Evolutionary conservation across 2,888 invertebrate species (phyloP).

Genomic region (Nomada goodeniana): DNA sequence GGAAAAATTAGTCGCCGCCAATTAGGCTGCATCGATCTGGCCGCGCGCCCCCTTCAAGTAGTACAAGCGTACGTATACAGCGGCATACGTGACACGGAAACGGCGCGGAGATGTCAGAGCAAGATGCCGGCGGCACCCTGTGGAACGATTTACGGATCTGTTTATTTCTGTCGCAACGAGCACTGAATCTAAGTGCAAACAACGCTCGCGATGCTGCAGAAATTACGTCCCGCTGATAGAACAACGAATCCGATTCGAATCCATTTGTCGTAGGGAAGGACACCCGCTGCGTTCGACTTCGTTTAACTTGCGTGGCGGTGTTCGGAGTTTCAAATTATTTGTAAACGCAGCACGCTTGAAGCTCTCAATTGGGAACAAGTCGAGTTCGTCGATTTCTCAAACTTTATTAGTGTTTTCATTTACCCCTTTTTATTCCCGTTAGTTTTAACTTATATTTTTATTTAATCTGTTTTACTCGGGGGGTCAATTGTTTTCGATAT

Average conservation of each 20-base stretch:
- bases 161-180: conserved; percentile 21
- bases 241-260: conserved; percentile 20
- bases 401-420: too few species aligned
- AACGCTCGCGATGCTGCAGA: neutral
- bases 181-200: neutral
- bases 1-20: conserved; percentile 47
- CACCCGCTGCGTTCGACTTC: neutral
- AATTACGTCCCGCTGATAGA: conserved; percentile 10
- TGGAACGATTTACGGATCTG: conserved; percentile 12
- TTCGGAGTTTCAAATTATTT: neutral
- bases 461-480: too few species aligned
- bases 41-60: conserved; percentile 35
- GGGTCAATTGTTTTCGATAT: too few species aligned
- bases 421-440: too few species aligned
- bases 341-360: too few species aligned
- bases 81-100: conserved; percentile 43
- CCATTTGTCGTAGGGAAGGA: neutral
- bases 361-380: too few species aligned
- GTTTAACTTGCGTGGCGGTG: neutral
- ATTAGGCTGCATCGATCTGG: conserved; percentile 69
- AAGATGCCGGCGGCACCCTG: neutral
- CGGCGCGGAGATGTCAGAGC: neutral
- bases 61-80: conserved; percentile 34
- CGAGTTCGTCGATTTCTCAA: too few species aligned
- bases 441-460: too few species aligned